A percentile compares a stretch with the other conserved stretches of the same genome.
Evolutionary conservation across 2,888 invertebrate species (phyloP).

Genomic region (Drosophila cognata): DNA sequence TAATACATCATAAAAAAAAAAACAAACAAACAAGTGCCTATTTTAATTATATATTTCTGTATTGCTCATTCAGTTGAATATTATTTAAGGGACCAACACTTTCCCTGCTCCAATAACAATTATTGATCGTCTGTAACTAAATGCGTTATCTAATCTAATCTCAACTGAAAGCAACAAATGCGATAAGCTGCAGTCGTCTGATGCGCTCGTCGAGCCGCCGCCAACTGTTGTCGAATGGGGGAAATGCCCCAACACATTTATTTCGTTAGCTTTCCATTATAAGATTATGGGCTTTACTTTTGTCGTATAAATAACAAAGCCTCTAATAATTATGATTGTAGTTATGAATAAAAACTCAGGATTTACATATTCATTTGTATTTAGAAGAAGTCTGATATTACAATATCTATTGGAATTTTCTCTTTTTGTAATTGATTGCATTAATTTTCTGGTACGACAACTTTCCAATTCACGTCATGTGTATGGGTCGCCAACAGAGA

Average conservation of each 20-base stretch:
- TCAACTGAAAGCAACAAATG: neutral
- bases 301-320: neutral
- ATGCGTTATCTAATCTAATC: slow-evolving; percentile 20
- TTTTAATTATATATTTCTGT: slow-evolving; percentile 14
- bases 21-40: slow-evolving; percentile 3
- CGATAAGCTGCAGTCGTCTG: slow-evolving; percentile 29
- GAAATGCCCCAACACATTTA: neutral
- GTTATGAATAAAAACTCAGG: neutral
- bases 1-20: slow-evolving; percentile 19
- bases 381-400: neutral
- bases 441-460: slow-evolving; percentile 6
- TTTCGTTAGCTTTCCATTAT: slow-evolving; percentile 12
- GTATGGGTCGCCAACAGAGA: neutral
- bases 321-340: neutral
- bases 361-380: neutral
- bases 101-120: slow-evolving; percentile 24
- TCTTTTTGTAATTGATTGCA: neutral
- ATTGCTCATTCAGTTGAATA: slow-evolving; percentile 25
- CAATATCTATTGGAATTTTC: neutral
- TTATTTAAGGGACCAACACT: slow-evolving; percentile 10
- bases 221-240: slow-evolving; percentile 11
- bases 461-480: neutral
- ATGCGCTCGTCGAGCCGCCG: slow-evolving; percentile 2
- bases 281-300: neutral
- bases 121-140: slow-evolving; percentile 23